Conservation (phyloP, 2,888 invertebrate species). For the Lomographa bimaculata region DNA sequence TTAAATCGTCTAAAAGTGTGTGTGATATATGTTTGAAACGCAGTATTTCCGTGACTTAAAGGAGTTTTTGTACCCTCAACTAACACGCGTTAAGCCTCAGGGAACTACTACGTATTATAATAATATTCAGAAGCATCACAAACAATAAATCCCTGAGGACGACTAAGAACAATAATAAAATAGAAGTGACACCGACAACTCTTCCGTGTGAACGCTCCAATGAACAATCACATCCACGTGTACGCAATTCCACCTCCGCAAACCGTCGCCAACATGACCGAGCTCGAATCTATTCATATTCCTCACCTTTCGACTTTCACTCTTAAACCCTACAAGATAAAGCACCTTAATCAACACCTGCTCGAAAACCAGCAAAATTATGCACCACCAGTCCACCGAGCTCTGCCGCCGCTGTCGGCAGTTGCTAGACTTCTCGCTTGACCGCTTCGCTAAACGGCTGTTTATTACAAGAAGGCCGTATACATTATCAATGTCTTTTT, state of each 20-base stretch:
- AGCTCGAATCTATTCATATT: constrained; percentile 6
- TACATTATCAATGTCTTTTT: constrained; percentile 24
- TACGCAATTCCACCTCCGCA: constrained; percentile 39
- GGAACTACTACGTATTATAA: too few species aligned
- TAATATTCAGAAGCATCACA: constrained; percentile 25
- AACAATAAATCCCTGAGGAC: constrained; percentile 27
- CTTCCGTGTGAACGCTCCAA: constrained; percentile 49
- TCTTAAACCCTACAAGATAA: constrained; percentile 9
- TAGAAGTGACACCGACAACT: constrained; percentile 43
- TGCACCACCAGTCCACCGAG: constrained; percentile 1
- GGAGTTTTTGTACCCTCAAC: too few species aligned
- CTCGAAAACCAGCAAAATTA: constrained; percentile 3
- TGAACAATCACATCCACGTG: constrained; percentile 41
- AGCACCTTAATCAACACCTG: constrained; percentile 1
- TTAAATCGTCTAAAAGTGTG: too few species aligned
- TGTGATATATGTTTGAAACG: too few species aligned
- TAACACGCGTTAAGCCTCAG: too few species aligned
- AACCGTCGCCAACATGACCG: constrained; percentile 23
- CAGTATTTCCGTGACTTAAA: too few species aligned
- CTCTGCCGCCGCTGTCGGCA: background rate
- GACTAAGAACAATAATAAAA: constrained; percentile 36
- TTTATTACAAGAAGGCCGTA: constrained; percentile 18
- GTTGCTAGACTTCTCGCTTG: constrained; percentile 16
- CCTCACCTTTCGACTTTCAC: constrained; percentile 9
- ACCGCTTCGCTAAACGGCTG: constrained; percentile 10